These are phyloP conservation scores for Polydesmus complanatus DNA, from an alignment of 2,888 invertebrate species.

Conservation along the genomic window DNA sequence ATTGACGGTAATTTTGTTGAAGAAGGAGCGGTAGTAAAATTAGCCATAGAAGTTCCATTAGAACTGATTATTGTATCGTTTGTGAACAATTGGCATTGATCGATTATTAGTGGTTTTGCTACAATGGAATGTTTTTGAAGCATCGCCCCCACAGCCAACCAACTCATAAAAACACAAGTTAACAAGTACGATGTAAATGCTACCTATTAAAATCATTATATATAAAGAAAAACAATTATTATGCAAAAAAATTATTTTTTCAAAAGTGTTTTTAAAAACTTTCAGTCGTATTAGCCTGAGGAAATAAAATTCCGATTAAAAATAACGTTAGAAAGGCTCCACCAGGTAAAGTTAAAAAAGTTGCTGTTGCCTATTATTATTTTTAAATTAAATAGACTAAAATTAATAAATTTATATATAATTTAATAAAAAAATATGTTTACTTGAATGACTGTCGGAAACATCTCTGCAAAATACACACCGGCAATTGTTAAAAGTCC, in stretches of 20 bases:
- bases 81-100: too few relatives aligned
- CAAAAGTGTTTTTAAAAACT: not conserved
- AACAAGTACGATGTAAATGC: not conserved
- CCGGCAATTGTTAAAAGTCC: not conserved
- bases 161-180: not conserved
- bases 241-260: too few relatives aligned
- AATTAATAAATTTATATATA: not conserved
- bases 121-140: not conserved
- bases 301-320: not conserved
- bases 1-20: not conserved
- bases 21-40: not conserved
- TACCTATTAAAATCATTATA: not conserved
- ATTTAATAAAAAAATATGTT: too few relatives aligned
- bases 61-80: too few relatives aligned
- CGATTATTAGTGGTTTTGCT: too few relatives aligned
- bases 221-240: not conserved
- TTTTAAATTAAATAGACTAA: not conserved
- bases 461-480: not conserved
- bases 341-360: not conserved
- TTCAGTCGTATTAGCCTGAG: not conserved
- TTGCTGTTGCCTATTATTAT: not conserved
- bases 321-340: not conserved
- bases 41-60: too few relatives aligned
- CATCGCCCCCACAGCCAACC: not conserved
- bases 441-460: not conserved